phyloP scores from a whole-genome alignment of 2,797 vertebrate species.

The Lophotriccus pileatus region DNA sequence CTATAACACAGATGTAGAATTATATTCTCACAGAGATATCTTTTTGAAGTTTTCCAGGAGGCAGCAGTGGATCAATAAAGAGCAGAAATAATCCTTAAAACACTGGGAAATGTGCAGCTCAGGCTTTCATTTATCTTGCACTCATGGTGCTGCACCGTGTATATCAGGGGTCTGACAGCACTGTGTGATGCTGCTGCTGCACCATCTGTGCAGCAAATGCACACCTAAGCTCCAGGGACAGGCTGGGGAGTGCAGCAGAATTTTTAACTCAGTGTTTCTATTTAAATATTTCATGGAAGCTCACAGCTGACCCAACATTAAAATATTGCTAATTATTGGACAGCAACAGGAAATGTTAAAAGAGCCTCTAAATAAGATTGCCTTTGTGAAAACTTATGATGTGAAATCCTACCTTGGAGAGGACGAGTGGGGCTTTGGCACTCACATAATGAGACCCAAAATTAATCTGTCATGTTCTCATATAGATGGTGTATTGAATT shows the following conservation, averaged over 20 bases:
- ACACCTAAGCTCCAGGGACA: slow-evolving; percentile 58
- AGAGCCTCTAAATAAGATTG: neutral
- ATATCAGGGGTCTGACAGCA: slow-evolving; percentile 61
- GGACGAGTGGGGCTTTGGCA: neutral
- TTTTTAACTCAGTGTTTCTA: slow-evolving; percentile 39
- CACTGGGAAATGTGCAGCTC: slow-evolving; percentile 35
- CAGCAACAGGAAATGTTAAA: neutral
- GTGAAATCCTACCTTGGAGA: neutral
- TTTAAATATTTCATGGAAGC: neutral
- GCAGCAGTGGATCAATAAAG: slow-evolving; percentile 9
- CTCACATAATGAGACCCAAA: neutral
- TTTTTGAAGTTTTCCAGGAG: neutral
- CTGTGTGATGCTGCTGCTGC: slow-evolving; percentile 60
- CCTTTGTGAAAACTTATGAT: neutral
- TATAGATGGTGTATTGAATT: neutral
- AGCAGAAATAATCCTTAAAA: slow-evolving; percentile 66
- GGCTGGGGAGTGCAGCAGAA: slow-evolving; percentile 23
- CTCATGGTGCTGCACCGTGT: slow-evolving; percentile 29
- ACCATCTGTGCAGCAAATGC: slow-evolving; percentile 71
- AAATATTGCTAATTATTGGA: neutral
- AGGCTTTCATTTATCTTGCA: slow-evolving; percentile 48
- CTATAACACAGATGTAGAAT: neutral
- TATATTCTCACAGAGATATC: neutral
- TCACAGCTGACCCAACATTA: neutral
- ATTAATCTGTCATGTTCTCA: neutral